Evolutionary conservation across 2,888 invertebrate species (phyloP).

Genomic region (Serrognathus titanus): DNA sequence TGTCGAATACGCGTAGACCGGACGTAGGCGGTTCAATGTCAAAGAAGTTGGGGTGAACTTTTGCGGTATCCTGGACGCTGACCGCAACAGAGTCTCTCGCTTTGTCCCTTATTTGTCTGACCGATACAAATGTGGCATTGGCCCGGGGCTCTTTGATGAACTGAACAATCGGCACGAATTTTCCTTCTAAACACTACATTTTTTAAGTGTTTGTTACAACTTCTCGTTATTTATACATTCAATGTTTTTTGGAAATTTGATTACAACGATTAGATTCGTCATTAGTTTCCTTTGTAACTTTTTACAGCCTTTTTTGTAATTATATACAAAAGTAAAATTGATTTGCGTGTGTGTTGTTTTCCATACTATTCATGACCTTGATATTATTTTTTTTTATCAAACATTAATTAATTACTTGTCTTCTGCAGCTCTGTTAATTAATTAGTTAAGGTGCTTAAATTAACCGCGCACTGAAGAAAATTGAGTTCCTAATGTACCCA

Average conservation of each 20-base stretch:
- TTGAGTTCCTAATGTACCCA: not conserved
- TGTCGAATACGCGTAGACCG: too few relatives aligned
- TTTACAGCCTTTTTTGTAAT: too few relatives aligned
- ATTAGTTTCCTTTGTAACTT: too few relatives aligned
- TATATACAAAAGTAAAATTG: too few relatives aligned
- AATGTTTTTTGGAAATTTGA: too few relatives aligned
- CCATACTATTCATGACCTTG: too few relatives aligned
- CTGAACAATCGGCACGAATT: not conserved
- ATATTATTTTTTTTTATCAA: not conserved
- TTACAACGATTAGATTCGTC: too few relatives aligned
- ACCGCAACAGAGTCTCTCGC: conserved; percentile 6
- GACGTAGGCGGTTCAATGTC: not conserved
- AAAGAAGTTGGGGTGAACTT: conserved; percentile 2
- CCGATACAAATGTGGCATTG: not conserved
- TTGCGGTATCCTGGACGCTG: conserved; percentile 4
- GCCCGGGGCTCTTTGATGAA: conserved; percentile 1
- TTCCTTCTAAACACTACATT: not conserved
- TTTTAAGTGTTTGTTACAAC: too few relatives aligned
- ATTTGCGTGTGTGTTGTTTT: too few relatives aligned
- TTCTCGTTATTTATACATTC: too few relatives aligned
- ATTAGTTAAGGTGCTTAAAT: not conserved
- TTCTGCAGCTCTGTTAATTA: not conserved
- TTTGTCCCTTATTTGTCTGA: conserved; percentile 1
- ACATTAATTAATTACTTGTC: not conserved
- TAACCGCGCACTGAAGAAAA: not conserved